These are phyloP conservation scores for Lophochroa leadbeateri DNA, from an alignment of 2,113 vertebrate genomes.

Conservation along the genomic window DNA sequence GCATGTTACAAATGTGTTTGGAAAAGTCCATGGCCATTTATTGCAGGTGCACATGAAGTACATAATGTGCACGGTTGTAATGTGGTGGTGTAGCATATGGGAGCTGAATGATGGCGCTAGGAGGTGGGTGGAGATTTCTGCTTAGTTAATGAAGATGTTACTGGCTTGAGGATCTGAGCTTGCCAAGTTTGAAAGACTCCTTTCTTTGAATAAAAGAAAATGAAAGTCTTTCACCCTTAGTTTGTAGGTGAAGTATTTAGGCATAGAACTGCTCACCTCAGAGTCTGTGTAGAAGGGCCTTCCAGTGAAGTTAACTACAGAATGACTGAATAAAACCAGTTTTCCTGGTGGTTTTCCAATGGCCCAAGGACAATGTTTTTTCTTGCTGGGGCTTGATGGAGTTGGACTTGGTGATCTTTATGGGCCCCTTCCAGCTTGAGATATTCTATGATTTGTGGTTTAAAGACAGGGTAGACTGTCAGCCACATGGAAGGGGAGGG, in stretches of 20 bases:
- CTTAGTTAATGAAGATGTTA: not conserved
- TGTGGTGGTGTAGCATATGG: not conserved
- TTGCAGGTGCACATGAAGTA: not conserved
- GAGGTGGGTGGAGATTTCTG: not conserved
- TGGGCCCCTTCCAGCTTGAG: not conserved
- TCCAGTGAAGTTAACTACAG: not conserved
- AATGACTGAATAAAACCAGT: not conserved
- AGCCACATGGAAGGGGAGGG: not conserved
- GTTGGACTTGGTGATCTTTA: not conserved
- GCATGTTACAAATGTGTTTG: not conserved
- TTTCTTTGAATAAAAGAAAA: not conserved
- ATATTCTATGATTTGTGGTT: not conserved
- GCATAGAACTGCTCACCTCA: not conserved
- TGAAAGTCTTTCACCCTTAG: not conserved
- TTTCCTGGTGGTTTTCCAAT: not conserved
- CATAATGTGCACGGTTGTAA: not conserved
- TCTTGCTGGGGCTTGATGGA: not conserved
- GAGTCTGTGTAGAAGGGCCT: not conserved
- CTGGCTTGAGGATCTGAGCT: not conserved
- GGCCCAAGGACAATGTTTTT: not conserved
- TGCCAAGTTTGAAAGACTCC: not conserved
- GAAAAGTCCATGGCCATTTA: not conserved
- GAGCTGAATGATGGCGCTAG: not conserved
- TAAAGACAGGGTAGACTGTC: not conserved
- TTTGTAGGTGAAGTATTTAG: not conserved